Conservation (phyloP, 2,888 invertebrate genomes). For the Acanthoscelides obtectus region DNA sequence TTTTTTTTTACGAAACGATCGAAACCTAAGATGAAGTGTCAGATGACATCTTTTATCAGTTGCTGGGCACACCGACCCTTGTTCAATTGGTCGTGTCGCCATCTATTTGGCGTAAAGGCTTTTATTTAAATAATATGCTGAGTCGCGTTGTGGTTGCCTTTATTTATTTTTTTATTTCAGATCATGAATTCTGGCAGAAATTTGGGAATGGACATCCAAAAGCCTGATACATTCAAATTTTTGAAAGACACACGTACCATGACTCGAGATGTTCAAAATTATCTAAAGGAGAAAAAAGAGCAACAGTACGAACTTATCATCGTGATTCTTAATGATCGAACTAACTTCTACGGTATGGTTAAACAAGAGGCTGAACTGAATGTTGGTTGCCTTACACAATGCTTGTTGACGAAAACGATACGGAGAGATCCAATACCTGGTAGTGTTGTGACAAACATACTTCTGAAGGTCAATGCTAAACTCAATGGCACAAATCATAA, state of each 20-base stretch:
- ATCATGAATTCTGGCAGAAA: not conserved
- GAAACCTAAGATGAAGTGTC: no score
- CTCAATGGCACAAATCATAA: conserved; percentile 76
- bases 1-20: no score
- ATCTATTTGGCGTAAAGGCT: no score
- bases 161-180: not conserved
- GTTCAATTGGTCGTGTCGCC: no score
- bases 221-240: not conserved
- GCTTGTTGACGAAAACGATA: conserved; percentile 50
- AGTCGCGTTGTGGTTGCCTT: no score
- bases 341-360: conserved; percentile 44
- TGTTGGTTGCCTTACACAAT: conserved; percentile 70
- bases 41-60: no score
- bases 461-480: conserved; percentile 75
- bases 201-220: not conserved
- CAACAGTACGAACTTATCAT: conserved; percentile 56
- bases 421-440: not conserved
- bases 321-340: conserved; percentile 55
- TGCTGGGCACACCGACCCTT: no score
- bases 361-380: conserved; percentile 65
- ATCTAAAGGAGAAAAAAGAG: conserved; percentile 19
- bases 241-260: not conserved
- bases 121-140: no score
- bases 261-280: not conserved
- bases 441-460: conserved; percentile 59